Conservation (phyloP, 2,113 vertebrate genomes). For the Anoplopoma fimbria region DNA sequence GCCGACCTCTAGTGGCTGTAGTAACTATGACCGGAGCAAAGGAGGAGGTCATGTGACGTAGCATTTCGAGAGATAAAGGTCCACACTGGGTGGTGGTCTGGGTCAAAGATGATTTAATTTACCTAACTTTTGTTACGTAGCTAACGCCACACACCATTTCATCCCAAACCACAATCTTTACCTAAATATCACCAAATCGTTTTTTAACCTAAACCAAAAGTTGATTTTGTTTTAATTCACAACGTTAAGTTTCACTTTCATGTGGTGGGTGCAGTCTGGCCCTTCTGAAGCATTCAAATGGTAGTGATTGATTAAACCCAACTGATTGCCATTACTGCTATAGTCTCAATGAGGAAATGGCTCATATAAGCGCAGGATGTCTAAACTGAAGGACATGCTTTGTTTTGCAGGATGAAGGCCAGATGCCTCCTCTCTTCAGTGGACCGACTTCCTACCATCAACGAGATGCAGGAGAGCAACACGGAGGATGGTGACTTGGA, state of each 20-base stretch:
- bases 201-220: too few species aligned
- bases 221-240: too few species aligned
- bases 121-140: too few species aligned
- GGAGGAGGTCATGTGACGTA: not conserved
- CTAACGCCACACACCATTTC: too few species aligned
- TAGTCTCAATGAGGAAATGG: not conserved
- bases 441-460: conserved; percentile 75
- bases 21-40: not conserved
- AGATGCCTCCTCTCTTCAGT: conserved; percentile 56
- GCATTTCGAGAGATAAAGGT: not conserved
- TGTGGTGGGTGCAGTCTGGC: too few species aligned
- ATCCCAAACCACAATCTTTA: too few species aligned
- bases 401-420: conserved; percentile 69
- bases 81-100: too few species aligned
- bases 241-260: too few species aligned
- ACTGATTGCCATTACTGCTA: not conserved
- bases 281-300: too few species aligned
- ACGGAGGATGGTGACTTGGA: conserved; percentile 5
- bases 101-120: too few species aligned
- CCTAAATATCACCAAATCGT: too few species aligned
- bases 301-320: not conserved
- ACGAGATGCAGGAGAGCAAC: conserved; percentile 62
- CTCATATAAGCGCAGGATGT: not conserved
- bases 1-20: not conserved
- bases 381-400: not conserved